A percentile compares a stretch with the other conserved stretches of the same genome.
phyloP scores from a whole-genome alignment of 2,888 invertebrate species.

The Rhaphigaster nebulosa region DNA sequence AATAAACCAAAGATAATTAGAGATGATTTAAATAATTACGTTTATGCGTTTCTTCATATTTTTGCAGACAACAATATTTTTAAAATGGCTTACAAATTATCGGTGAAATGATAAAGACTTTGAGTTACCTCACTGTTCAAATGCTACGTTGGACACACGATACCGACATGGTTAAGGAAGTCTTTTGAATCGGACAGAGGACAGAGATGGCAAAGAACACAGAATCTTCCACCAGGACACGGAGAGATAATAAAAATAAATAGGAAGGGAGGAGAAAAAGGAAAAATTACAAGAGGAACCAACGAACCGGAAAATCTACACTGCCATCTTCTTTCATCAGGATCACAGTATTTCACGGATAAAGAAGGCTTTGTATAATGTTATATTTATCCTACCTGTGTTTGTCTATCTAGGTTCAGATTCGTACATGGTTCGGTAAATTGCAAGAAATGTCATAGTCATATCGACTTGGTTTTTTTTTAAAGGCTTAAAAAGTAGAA shows the following conservation, averaged over 20 bases:
- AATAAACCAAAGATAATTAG: too few species aligned
- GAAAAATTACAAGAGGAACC: background rate
- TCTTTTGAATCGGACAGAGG: background rate
- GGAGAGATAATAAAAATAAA: background rate
- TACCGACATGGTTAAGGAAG: background rate
- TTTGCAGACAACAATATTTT: background rate
- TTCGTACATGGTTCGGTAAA: background rate
- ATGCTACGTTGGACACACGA: background rate
- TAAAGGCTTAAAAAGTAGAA: too few species aligned
- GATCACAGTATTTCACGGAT: background rate
- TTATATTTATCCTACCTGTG: background rate
- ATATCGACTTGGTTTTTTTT: too few species aligned
- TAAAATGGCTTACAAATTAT: background rate
- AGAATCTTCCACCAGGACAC: background rate
- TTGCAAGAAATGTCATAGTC: too few species aligned
- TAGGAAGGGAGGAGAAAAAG: background rate
- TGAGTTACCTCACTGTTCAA: background rate
- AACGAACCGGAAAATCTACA: conserved; percentile 1
- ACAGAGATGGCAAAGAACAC: background rate
- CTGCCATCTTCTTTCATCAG: background rate
- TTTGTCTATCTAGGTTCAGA: background rate
- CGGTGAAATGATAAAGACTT: background rate
- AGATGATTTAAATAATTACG: too few species aligned
- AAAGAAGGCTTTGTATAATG: background rate
- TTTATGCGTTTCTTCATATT: too few species aligned